A percentile compares a stretch with the other conserved stretches of the same genome.
These are phyloP conservation scores for Rhombomys opimus DNA, from an alignment of 2,113 vertebrate species.

Conservation along the genomic window DNA sequence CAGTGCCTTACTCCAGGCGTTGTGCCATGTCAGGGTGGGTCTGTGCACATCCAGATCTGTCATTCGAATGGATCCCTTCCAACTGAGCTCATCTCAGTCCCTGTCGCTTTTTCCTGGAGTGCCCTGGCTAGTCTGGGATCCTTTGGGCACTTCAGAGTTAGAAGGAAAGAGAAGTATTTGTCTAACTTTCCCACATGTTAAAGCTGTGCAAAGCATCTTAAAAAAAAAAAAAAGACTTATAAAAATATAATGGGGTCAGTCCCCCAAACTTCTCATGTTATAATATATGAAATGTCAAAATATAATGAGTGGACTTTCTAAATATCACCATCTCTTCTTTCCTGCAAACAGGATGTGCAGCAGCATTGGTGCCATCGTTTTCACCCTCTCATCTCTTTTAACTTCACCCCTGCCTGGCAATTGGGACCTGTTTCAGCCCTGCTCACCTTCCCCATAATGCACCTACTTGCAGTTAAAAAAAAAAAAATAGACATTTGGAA, in stretches of 20 bases:
- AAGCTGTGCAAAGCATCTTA: constrained; percentile 87
- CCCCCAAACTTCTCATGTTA: constrained; percentile 72
- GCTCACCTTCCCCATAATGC: constrained; percentile 26
- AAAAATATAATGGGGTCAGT: constrained; percentile 86
- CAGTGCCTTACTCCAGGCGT: neutral
- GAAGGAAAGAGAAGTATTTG: constrained; percentile 67
- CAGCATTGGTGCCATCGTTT: neutral
- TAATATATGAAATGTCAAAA: constrained; percentile 86
- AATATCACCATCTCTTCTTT: constrained; percentile 48
- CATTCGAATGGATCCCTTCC: neutral
- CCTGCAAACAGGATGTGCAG: neutral
- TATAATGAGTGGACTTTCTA: constrained; percentile 79
- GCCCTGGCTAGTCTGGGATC: neutral
- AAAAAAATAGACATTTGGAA: constrained; percentile 78
- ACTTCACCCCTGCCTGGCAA: neutral
- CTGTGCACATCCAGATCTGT: neutral
- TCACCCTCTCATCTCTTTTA: constrained; percentile 43
- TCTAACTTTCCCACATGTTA: constrained; percentile 65
- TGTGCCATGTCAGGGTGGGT: neutral
- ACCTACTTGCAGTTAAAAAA: constrained; percentile 70
- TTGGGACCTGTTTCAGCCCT: neutral
- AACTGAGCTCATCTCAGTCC: neutral
- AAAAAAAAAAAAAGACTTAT: constrained; percentile 85
- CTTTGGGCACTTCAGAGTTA: constrained; percentile 52
- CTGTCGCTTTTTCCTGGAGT: neutral